These are phyloP conservation scores for Valencia hispanica DNA, from an alignment of 2,797 vertebrate genomes.

Conservation along the genomic window DNA sequence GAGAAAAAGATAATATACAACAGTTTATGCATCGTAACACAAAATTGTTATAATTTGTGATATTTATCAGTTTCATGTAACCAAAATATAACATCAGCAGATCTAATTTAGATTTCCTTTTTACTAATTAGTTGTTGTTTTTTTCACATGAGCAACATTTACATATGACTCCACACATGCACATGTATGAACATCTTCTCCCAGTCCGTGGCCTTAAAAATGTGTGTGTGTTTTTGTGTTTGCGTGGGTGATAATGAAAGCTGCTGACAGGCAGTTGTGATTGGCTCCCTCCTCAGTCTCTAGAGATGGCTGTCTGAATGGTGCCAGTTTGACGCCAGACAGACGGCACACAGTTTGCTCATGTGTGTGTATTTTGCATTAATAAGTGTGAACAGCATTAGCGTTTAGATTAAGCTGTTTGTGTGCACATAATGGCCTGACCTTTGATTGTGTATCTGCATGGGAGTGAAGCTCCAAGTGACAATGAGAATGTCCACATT, in stretches of 20 bases:
- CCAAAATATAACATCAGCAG: not conserved
- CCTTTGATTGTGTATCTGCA: constrained; percentile 12
- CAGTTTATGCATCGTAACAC: constrained; percentile 3
- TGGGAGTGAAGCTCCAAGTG: constrained; percentile 5
- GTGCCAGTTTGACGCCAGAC: constrained; percentile 75
- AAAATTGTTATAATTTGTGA: not conserved
- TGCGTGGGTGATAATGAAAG: constrained; percentile 64
- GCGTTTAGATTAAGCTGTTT: constrained; percentile 36
- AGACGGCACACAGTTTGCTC: constrained; percentile 49
- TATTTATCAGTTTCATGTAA: not conserved
- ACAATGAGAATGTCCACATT: constrained; percentile 9
- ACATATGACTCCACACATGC: constrained; percentile 21
- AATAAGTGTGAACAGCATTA: constrained; percentile 19
- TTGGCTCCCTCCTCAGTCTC: constrained; percentile 63
- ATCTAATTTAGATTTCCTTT: not conserved
- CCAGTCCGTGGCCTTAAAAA: constrained; percentile 25
- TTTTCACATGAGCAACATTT: constrained; percentile 21
- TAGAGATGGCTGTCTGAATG: constrained; percentile 64
- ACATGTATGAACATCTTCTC: constrained; percentile 6
- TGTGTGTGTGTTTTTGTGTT: constrained; percentile 19
- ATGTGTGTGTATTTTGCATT: constrained; percentile 21
- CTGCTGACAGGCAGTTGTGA: constrained; percentile 64
- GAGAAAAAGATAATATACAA: not conserved
- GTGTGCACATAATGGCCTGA: constrained; percentile 16
- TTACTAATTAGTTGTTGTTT: constrained; percentile 15